phyloP scores from a whole-genome alignment of 2,888 invertebrate species.

The Spisula subtruncata region DNA sequence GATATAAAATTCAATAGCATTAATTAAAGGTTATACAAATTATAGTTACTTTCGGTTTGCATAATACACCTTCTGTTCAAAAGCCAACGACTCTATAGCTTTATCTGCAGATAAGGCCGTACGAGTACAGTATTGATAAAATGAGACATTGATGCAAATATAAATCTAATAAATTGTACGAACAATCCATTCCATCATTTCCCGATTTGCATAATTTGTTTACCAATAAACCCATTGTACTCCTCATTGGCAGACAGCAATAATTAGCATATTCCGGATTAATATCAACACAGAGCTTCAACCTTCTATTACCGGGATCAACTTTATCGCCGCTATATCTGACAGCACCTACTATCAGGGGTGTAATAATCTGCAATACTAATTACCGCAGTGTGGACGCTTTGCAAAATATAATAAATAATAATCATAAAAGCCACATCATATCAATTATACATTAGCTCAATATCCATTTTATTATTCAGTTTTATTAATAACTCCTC shows the following conservation, averaged over 20 bases:
- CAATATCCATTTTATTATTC: neutral
- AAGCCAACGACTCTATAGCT: too few relatives aligned
- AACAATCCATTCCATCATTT: neutral
- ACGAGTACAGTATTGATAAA: neutral
- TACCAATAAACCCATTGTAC: neutral
- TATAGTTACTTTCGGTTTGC: too few relatives aligned
- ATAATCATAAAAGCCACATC: neutral
- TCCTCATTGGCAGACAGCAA: neutral
- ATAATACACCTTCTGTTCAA: too few relatives aligned
- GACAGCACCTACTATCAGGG: neutral
- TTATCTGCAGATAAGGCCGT: too few relatives aligned
- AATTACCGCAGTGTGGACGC: neutral
- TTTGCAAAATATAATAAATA: neutral
- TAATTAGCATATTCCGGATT: constrained; percentile 4
- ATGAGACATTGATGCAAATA: neutral
- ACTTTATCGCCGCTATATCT: neutral
- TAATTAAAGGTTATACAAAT: too few relatives aligned
- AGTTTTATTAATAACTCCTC: neutral
- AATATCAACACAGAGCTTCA: neutral
- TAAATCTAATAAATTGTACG: neutral
- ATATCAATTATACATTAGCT: neutral
- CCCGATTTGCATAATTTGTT: constrained; percentile 24
- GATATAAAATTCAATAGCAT: too few relatives aligned
- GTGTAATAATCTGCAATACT: neutral
- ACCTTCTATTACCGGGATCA: neutral